These are phyloP conservation scores for Altica lythri DNA, from an alignment of 2,888 invertebrate genomes.

Conservation along the genomic window DNA sequence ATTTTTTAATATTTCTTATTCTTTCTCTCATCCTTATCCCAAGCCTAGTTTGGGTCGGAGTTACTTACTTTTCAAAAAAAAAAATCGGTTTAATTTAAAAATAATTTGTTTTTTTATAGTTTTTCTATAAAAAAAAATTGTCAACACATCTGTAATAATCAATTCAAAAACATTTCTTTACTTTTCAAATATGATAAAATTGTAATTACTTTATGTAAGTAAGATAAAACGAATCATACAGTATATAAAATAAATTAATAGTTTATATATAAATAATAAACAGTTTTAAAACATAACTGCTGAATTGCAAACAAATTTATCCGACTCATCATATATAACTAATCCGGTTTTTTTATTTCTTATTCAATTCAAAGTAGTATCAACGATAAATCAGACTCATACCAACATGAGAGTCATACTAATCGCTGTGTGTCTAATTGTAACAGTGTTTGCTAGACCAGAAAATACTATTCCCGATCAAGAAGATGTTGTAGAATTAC, in stretches of 20 bases:
- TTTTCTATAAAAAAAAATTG: no score
- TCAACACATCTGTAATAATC: no score
- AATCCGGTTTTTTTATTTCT: slow-evolving; percentile 2
- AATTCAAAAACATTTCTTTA: no score
- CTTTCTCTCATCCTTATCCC: no score
- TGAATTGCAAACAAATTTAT: slow-evolving; percentile 24
- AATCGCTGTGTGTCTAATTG: slow-evolving; percentile 6
- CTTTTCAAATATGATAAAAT: no score
- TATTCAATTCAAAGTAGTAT: slow-evolving; percentile 2
- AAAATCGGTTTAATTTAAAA: no score
- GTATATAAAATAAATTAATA: not conserved
- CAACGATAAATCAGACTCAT: not conserved
- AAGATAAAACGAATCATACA: not conserved
- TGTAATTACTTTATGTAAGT: not conserved
- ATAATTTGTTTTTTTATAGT: no score
- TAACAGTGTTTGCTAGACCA: slow-evolving; percentile 10
- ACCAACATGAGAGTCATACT: slow-evolving; percentile 22
- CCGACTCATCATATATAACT: slow-evolving; percentile 14
- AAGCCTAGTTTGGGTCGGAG: no score
- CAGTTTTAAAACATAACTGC: slow-evolving; percentile 3
- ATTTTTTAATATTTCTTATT: no score
- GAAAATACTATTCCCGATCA: not conserved
- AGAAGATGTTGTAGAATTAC: not conserved
- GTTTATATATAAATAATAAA: slow-evolving; percentile 4
- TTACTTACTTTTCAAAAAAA: no score